Base-by-base conservation (phyloP, 1,140 invertebrate genomes). In the Steinernema khuongi region DNA sequence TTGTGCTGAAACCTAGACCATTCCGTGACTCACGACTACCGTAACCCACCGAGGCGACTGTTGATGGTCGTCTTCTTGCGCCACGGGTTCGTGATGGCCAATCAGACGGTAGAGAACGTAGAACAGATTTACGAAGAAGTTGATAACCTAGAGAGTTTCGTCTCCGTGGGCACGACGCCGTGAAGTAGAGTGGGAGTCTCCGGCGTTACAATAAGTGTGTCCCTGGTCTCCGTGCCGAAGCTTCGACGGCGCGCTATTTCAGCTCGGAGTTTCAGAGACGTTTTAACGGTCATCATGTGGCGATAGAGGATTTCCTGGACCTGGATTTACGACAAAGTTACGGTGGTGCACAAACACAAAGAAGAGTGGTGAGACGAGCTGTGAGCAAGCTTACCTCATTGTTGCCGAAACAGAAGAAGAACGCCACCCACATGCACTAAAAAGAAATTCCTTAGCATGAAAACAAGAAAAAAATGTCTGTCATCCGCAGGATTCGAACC, bases 401-500 rank as follows among this genome's bases (percentile, higher is more conserved):
- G 50, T 60, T 60, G 50, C 50, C 50, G 26, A 60, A 60, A 22
- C 50, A 60, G 22, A 60, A 60, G 50, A 60, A 60, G 50, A 60
- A n/a, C 19, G 50, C 50, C 50, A 60, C 50, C 50, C 50, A 60
- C 50, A 60, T 60, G 50, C 50, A 60, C 50, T 60, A n/a, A 41
- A 41, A 41, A 41, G n/a, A 41, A 41, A 41, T 41, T 7, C n/a
- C n/a, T 41, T 7, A 7, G n/a, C 7, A 41, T 11, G 7, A 7
- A 41, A 41, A 41, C 7, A 41, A 41, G n/a, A 41, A 7, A n/a
- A 41, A 11, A 41, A 41, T 41, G 7, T 11, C 7, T n/a, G n/a
- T 11, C 7, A 41, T 41, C 7, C 7, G n/a, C 7, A 74, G 74
- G 74, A 75, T 75, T 75, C 74, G 74, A 75, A 75, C 74, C 74